Evolutionary conservation across 2,797 vertebrate genomes (phyloP).

Genomic region (Sebastiscus tertius): DNA sequence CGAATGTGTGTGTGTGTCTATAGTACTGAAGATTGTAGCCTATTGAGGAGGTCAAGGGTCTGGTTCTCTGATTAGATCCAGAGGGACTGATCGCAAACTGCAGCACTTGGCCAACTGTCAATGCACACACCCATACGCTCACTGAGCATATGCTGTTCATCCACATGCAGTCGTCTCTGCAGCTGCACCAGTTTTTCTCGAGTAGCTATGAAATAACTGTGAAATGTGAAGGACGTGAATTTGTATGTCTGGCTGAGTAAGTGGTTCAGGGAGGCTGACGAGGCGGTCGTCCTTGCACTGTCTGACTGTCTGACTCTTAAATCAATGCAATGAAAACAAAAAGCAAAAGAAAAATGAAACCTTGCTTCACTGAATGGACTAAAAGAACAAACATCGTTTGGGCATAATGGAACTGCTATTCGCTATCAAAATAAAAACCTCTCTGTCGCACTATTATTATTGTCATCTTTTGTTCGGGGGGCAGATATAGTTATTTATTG

Average conservation of each 20-base stretch:
- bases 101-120: background rate
- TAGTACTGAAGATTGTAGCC: background rate
- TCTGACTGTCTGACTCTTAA: background rate
- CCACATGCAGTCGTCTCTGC: background rate
- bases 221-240: background rate
- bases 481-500: background rate
- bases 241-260: background rate
- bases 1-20: background rate
- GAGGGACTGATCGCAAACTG: background rate
- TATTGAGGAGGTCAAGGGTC: background rate
- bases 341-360: background rate
- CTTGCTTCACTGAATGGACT: background rate
- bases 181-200: background rate
- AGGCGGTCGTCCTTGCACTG: background rate
- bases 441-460: background rate
- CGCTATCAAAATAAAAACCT: background rate
- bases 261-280: background rate
- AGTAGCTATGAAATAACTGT: background rate
- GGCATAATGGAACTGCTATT: background rate
- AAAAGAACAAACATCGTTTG: background rate
- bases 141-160: background rate
- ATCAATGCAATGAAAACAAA: background rate
- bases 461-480: background rate
- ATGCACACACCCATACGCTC: background rate
- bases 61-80: slow-evolving; percentile 17